Conservation (phyloP, 2,797 vertebrate species). For the Megaceryle alcyon region DNA sequence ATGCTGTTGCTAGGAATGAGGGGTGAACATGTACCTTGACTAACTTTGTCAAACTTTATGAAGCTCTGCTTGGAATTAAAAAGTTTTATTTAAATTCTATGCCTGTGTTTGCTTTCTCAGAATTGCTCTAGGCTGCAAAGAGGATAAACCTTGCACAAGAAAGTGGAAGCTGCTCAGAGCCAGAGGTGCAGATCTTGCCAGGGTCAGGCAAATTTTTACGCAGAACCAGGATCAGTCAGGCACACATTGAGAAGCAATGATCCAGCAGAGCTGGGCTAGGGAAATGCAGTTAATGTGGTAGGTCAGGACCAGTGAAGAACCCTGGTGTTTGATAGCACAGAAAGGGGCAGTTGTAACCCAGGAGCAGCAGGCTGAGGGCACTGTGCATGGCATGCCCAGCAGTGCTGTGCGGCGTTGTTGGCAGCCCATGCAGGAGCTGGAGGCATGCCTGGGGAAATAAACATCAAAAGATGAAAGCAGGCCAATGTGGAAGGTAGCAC, state of each 20-base stretch:
- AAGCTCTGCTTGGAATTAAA: not conserved
- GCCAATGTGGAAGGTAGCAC: slow-evolving; percentile 28
- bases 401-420: not conserved
- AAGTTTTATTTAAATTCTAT: not conserved
- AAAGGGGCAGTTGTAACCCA: not conserved
- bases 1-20: not conserved
- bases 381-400: not conserved
- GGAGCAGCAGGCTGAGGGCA: not conserved
- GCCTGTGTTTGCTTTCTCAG: not conserved
- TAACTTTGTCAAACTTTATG: not conserved
- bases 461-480: slow-evolving; percentile 18
- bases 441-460: not conserved
- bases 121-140: not conserved
- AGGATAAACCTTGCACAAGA: not conserved
- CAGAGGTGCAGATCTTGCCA: not conserved
- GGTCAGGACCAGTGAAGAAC: not conserved
- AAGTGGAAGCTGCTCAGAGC: not conserved
- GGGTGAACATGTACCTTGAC: not conserved
- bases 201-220: not conserved
- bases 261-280: not conserved
- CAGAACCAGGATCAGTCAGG: not conserved
- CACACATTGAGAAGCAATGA: not conserved
- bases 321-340: not conserved
- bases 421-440: slow-evolving; percentile 25
- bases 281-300: not conserved